phyloP scores from a whole-genome alignment of 1,140 invertebrate genomes.

The Macrobrachium rosenbergii region DNA sequence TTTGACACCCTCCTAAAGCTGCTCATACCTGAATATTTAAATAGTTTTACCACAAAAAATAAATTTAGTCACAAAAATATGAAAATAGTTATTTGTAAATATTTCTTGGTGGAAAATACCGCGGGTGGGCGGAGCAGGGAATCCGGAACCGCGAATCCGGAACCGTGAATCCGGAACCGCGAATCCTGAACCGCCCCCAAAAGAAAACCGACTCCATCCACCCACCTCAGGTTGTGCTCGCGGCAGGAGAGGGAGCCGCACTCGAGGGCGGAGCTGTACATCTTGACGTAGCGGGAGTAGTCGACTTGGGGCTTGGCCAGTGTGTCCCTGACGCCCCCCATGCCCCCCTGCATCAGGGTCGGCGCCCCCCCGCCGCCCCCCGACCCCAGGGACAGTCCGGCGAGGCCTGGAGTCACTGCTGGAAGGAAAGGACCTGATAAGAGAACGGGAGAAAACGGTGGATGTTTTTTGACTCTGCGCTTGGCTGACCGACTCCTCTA shows the following conservation, averaged over 20 bases:
- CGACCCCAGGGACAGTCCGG: constrained; percentile 56
- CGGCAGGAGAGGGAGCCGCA: constrained; percentile 85
- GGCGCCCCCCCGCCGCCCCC: constrained; percentile 32
- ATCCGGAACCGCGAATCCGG: no score
- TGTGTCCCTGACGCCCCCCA: constrained; percentile 53
- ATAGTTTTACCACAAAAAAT: no score
- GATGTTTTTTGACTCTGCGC: neutral
- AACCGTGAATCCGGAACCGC: neutral
- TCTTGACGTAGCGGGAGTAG: constrained; percentile 86
- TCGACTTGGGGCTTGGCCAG: constrained; percentile 70
- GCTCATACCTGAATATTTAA: no score
- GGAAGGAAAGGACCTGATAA: no score
- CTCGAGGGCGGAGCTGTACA: constrained; percentile 81
- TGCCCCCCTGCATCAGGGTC: constrained; percentile 28
- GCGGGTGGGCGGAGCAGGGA: no score
- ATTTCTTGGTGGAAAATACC: no score
- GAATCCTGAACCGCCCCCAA: neutral
- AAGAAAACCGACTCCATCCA: neutral
- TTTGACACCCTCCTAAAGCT: no score
- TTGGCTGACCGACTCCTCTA: no score
- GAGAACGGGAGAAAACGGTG: neutral
- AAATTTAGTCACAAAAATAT: no score
- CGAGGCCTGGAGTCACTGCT: constrained; percentile 64
- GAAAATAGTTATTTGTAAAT: no score
- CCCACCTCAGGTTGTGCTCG: constrained; percentile 81